These are phyloP conservation scores for Scaptomyza cyrtandrae DNA, from an alignment of 2,888 invertebrate species.

Conservation along the genomic window DNA sequence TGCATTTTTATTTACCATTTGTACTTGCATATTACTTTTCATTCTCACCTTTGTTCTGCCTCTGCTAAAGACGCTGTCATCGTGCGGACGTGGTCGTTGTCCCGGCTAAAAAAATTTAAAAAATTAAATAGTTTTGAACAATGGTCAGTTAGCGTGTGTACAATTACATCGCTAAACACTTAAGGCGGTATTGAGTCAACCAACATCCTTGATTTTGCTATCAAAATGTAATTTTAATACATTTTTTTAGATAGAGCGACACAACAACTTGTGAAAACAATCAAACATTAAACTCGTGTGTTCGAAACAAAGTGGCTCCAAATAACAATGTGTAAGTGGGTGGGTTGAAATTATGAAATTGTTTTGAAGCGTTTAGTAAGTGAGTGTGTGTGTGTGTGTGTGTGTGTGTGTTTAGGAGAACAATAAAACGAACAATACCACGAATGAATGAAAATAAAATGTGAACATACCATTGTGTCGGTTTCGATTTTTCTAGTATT, in stretches of 20 bases:
- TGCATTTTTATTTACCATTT: too few species aligned
- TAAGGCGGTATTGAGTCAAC: constrained; percentile 10
- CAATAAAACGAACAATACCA: constrained; percentile 42
- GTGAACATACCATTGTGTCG: constrained; percentile 85
- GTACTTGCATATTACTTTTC: neutral
- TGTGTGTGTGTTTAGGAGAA: constrained; percentile 2
- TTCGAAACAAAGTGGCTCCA: neutral
- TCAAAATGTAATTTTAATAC: neutral
- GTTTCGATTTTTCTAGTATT: constrained; percentile 84
- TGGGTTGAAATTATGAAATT: too few species aligned
- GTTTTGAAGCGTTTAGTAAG: neutral
- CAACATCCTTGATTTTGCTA: constrained; percentile 2
- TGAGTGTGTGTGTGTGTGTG: neutral
- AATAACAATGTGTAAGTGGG: neutral
- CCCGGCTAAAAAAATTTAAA: constrained; percentile 76
- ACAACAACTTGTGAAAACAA: constrained; percentile 2
- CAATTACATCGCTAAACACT: constrained; percentile 22
- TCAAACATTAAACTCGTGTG: constrained; percentile 6
- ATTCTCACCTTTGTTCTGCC: constrained; percentile 82
- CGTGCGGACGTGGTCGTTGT: constrained; percentile 83
- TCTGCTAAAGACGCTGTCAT: constrained; percentile 83
- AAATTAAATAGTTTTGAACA: constrained; percentile 9
- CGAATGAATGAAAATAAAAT: constrained; percentile 43
- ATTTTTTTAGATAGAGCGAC: neutral
- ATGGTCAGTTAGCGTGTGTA: constrained; percentile 2